Conservation (phyloP, 2,113 vertebrate species). For the Macquaria ambigua region DNA sequence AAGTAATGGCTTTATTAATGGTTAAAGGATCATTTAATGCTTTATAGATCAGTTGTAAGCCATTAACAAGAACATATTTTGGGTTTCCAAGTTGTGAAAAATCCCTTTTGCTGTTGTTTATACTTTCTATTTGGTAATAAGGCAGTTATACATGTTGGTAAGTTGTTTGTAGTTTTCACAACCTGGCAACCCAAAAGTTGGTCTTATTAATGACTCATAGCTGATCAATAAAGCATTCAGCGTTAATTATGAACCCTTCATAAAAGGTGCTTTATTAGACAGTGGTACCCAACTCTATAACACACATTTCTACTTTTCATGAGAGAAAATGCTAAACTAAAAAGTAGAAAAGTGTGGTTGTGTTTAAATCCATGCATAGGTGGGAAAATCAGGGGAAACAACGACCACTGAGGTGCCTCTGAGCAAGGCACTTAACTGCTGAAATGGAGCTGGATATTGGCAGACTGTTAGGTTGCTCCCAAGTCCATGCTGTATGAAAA, state of each 20-base stretch:
- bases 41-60: not conserved
- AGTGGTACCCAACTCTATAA: not conserved
- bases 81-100: not conserved
- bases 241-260: not conserved
- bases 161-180: not conserved
- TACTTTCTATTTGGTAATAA: not conserved
- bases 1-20: too few relatives aligned
- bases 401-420: too few relatives aligned
- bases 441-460: not conserved
- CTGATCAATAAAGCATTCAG: not conserved
- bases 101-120: not conserved
- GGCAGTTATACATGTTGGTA: not conserved
- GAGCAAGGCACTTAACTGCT: not conserved
- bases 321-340: too few relatives aligned
- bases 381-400: too few relatives aligned
- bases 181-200: not conserved
- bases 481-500: too few relatives aligned
- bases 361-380: not conserved
- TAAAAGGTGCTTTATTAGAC: too few relatives aligned
- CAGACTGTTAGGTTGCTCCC: not conserved
- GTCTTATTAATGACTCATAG: not conserved
- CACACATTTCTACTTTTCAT: too few relatives aligned
- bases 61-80: too few relatives aligned
- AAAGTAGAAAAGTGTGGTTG: too few relatives aligned
- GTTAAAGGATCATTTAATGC: not conserved